phyloP scores from a whole-genome alignment of 2,113 vertebrate genomes.

The Microcebus tavaratra region DNA sequence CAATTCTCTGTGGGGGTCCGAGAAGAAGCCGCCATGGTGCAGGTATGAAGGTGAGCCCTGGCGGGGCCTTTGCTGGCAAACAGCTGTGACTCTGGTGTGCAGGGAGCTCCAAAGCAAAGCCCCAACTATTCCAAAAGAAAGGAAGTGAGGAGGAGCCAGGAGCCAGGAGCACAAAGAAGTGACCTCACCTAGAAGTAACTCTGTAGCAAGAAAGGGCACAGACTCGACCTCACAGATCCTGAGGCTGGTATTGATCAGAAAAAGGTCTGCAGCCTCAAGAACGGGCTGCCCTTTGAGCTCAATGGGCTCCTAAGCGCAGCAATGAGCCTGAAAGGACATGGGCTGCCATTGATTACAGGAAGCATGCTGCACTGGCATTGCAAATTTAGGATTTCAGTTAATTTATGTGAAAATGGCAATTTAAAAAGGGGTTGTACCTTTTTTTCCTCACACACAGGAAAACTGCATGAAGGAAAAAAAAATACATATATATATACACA shows the following conservation, averaged over 20 bases:
- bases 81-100: not conserved
- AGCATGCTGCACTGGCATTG: not conserved
- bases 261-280: not conserved
- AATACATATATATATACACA: not conserved
- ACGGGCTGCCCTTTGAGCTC: not conserved
- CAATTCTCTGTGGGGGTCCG: not conserved
- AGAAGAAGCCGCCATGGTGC: rapidly evolving
- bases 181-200: not conserved
- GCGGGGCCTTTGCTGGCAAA: not conserved
- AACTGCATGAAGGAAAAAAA: not conserved
- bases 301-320: not conserved
- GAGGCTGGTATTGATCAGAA: conserved; percentile 43
- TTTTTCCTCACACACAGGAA: not conserved
- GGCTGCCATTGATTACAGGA: not conserved
- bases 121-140: not conserved
- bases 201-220: not conserved
- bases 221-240: not conserved
- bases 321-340: not conserved
- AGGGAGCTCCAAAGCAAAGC: conserved; percentile 27
- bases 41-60: not conserved
- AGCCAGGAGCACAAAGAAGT: not conserved
- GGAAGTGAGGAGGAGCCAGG: not conserved
- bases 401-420: not conserved
- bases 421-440: not conserved
- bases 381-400: not conserved